Evolutionary conservation across 2,888 invertebrate species (phyloP), one percentile per base, ranked within the genome.

Genomic region (Hermodice carunculata): DNA sequence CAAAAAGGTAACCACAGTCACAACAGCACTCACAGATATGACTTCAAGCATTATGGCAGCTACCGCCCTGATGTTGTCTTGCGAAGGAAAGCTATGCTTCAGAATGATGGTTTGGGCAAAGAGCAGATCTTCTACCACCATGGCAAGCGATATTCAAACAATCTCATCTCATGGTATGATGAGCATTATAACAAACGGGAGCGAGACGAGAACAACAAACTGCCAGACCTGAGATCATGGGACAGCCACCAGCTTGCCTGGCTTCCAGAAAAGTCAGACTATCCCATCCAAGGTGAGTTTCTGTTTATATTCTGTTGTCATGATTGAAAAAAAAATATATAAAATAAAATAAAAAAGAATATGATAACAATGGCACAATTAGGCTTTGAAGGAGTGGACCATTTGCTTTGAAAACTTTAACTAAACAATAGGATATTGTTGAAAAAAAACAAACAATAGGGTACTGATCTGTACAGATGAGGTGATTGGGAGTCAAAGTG

Each of bases 81-180:
- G 11, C 71, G 84, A 40, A 64, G 82, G 43, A 80, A 81, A 59
- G 79, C 79, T 29, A 66, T 76, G 68, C 61, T 81, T 43, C 69
- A 71, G 46, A 78, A 78, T 72, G 79, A 79, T 51, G 85, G 85
- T 3, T 69, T 83, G 1, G 78, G 76, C 2, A 76, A 77, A 49
- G 79, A 83, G 61, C 65, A 78, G 56, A 61, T 85, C 17, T 81
- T 84, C 66, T 76, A 79, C 68, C 85, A 85, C 70, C 85, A 85
- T 75, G 83, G 82, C n/a, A 73, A 78, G 37, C 66, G 69, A 28
- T 84, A 84, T 62, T 75, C 78, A 24, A 81, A 81, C 69, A 84
- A 83, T 70, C 62, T 78, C 75, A 77, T 85, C 44, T 79, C 84
- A 0, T 80, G 81, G 79, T 85, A 85, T 69, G 85, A 85, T 71